Evolutionary conservation across 2,888 invertebrate genomes (phyloP).

Genomic region (Tuberolachnus salignus): DNA sequence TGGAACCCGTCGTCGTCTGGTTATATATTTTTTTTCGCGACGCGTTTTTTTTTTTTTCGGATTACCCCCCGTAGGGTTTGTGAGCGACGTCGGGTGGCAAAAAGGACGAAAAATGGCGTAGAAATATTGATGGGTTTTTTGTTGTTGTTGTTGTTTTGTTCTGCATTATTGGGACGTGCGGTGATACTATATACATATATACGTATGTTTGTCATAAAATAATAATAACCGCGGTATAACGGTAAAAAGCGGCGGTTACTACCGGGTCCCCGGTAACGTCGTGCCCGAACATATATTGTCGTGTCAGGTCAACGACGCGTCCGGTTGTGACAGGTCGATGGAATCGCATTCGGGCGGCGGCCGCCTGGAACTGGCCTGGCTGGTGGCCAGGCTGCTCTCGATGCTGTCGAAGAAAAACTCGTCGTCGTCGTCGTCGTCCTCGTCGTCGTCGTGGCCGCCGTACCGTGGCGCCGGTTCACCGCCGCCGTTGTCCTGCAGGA

Average conservation of each 20-base stretch:
- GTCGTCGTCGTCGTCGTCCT: slow-evolving; percentile 16
- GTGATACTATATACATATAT: neutral
- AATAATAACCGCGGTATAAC: neutral
- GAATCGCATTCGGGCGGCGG: slow-evolving; percentile 69
- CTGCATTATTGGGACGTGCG: neutral
- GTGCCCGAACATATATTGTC: no score
- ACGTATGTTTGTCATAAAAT: no score
- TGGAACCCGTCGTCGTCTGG: neutral
- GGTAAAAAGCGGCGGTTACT: no score
- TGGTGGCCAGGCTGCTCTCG: slow-evolving; percentile 64
- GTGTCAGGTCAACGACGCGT: slow-evolving; percentile 54
- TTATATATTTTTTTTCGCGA: no score
- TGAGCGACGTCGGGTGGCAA: no score
- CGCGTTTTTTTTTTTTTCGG: no score
- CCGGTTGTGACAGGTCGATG: slow-evolving; percentile 62
- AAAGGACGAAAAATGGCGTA: slow-evolving; percentile 8
- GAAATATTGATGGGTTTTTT: no score
- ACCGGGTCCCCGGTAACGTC: no score
- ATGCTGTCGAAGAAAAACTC: slow-evolving; percentile 75
- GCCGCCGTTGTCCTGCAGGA: neutral
- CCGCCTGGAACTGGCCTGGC: slow-evolving; percentile 65
- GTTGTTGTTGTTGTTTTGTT: neutral
- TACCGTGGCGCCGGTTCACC: slow-evolving; percentile 57
- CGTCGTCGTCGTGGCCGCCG: slow-evolving; percentile 48
- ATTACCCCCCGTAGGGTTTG: no score